These are phyloP conservation scores for Gadopsis bispinosus DNA, from an alignment of 2,797 vertebrate species.

Conservation along the genomic window DNA sequence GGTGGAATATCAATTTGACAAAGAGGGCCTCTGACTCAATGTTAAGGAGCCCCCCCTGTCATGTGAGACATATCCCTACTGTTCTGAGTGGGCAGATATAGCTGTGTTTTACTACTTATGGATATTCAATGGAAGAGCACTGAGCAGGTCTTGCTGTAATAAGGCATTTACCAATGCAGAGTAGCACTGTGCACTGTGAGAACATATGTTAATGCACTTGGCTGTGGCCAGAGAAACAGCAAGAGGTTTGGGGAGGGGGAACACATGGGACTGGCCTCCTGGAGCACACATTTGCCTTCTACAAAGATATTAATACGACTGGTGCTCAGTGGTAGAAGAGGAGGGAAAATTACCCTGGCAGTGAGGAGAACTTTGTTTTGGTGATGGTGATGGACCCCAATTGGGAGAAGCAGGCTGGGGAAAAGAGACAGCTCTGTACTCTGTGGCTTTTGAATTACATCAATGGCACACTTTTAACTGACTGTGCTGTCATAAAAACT, in stretches of 20 bases:
- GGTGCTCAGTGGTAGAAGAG: conserved; percentile 53
- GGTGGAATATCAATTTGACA: conserved; percentile 82
- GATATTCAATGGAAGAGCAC: conserved; percentile 76
- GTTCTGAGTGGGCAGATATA: conserved; percentile 77
- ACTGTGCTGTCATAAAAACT: conserved; percentile 66
- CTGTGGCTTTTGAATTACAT: conserved; percentile 63
- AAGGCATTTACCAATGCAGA: conserved; percentile 85
- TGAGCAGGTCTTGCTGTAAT: conserved; percentile 74
- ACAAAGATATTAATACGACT: conserved; percentile 76
- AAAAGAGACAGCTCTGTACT: conserved; percentile 56
- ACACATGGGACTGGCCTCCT: conserved; percentile 71
- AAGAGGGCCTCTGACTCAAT: conserved; percentile 78
- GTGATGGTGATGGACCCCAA: conserved; percentile 65
- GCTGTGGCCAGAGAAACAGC: conserved; percentile 84
- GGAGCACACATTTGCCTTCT: conserved; percentile 71
- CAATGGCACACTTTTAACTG: conserved; percentile 65
- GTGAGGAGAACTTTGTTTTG: conserved; percentile 70
- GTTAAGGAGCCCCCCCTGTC: conserved; percentile 79
- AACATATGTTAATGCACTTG: conserved; percentile 87
- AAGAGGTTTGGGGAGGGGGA: conserved; percentile 71
- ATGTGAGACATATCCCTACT: conserved; percentile 76
- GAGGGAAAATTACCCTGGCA: conserved; percentile 62
- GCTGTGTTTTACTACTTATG: conserved; percentile 80
- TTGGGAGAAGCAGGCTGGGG: conserved; percentile 53
- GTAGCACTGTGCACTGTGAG: conserved; percentile 80